Evolutionary conservation across 2,888 invertebrate genomes (phyloP).

Genomic region (Atethmia centrago): DNA sequence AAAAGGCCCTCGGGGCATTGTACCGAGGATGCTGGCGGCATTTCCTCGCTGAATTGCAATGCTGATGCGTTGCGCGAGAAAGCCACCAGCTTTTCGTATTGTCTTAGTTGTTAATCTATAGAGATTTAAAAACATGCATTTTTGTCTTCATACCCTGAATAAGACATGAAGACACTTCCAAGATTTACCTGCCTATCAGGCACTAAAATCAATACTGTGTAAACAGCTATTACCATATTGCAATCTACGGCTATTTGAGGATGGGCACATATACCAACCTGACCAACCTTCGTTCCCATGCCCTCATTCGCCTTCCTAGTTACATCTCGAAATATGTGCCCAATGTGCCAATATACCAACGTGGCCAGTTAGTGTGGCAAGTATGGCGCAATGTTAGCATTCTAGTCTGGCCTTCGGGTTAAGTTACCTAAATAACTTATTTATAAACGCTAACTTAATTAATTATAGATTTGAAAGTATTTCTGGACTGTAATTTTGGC

Average conservation of each 20-base stretch:
- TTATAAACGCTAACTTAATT: neutral
- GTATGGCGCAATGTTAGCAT: constrained; percentile 37
- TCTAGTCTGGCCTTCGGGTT: constrained; percentile 34
- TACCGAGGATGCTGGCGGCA: too few relatives aligned
- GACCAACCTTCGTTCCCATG: constrained; percentile 21
- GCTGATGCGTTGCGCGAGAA: too few relatives aligned
- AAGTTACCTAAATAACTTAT: constrained; percentile 18
- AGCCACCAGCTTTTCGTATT: too few relatives aligned
- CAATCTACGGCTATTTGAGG: constrained; percentile 28
- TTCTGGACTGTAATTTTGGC: constrained; percentile 14
- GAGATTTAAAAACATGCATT: too few relatives aligned
- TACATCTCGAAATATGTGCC: constrained; percentile 48
- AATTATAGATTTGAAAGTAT: constrained; percentile 10
- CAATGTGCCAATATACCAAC: constrained; percentile 39
- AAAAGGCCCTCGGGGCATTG: too few relatives aligned
- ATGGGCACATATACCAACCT: constrained; percentile 16
- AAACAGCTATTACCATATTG: constrained; percentile 10
- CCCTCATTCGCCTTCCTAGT: constrained; percentile 27
- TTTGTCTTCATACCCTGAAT: neutral
- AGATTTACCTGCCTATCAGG: neutral
- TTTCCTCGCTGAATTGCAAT: too few relatives aligned
- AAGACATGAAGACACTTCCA: neutral
- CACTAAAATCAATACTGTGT: constrained; percentile 11
- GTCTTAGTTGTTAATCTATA: too few relatives aligned
- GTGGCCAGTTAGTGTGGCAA: constrained; percentile 37